Evolutionary conservation across 2,888 invertebrate genomes (phyloP).

Genomic region (Tinea trinotella): DNA sequence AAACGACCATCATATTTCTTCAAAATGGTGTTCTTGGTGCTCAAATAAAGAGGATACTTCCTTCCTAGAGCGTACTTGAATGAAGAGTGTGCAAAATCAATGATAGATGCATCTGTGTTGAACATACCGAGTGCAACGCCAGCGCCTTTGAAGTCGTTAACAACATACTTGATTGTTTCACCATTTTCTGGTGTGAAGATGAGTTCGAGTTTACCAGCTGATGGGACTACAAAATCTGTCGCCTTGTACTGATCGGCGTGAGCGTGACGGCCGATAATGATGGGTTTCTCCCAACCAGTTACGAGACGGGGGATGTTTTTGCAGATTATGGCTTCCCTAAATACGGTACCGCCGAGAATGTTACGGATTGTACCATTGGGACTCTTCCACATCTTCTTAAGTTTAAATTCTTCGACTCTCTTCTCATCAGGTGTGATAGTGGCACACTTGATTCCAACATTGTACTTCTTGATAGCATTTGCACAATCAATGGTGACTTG

Average conservation of each 20-base stretch:
- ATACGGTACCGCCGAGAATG: constrained; percentile 87
- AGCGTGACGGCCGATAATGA: constrained; percentile 98
- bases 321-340: constrained; percentile 90
- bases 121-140: constrained; percentile 97
- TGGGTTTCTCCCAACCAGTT: constrained; percentile 95
- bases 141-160: constrained; percentile 88
- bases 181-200: constrained; percentile 81
- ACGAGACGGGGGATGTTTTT: constrained; percentile 97
- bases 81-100: constrained; percentile 95
- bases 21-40: constrained; percentile 97
- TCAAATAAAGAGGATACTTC: constrained; percentile 91
- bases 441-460: constrained; percentile 99
- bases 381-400: constrained; percentile 93
- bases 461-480: constrained; percentile 95
- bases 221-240: constrained; percentile 95
- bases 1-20: constrained; percentile 97
- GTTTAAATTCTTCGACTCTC: constrained; percentile 90
- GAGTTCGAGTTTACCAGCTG: constrained; percentile 89
- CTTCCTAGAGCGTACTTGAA: constrained; percentile 91
- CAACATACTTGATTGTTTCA: constrained; percentile 78
- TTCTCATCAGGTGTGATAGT: constrained; percentile 99
- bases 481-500: constrained; percentile 98
- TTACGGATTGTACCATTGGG: constrained; percentile 92
- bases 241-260: constrained; percentile 98
- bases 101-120: constrained; percentile 96